Evolutionary conservation across 2,888 invertebrate genomes (phyloP).

Genomic region (Griposia aprilina): DNA sequence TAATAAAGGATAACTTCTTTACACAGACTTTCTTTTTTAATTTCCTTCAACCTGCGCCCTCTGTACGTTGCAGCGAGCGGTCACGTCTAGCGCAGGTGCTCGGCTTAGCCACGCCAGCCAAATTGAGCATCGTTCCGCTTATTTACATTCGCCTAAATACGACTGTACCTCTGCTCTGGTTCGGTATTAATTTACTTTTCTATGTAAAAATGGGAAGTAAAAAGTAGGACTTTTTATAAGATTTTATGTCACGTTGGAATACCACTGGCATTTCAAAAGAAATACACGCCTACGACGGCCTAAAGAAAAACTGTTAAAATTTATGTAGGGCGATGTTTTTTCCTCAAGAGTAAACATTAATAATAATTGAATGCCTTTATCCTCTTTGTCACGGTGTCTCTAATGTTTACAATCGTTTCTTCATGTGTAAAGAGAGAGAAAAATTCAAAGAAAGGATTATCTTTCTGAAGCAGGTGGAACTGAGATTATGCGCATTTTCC

Average conservation of each 20-base stretch:
- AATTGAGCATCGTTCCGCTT: conserved; percentile 77
- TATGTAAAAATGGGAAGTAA: conserved; percentile 2
- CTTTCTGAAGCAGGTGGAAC: conserved; percentile 52
- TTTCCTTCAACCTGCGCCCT: conserved; percentile 71
- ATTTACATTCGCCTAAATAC: conserved; percentile 65
- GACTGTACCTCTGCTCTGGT: conserved; percentile 61
- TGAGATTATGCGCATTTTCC: conserved; percentile 63
- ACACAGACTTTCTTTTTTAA: conserved; percentile 73
- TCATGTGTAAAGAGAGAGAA: conserved; percentile 15
- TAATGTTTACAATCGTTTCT: conserved; percentile 24
- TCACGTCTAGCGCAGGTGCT: conserved; percentile 80
- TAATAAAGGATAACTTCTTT: conserved; percentile 71
- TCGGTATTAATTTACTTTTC: conserved; percentile 48
- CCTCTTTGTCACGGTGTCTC: conserved; percentile 21
- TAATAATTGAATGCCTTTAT: conserved; percentile 47
- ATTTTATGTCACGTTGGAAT: conserved; percentile 24
- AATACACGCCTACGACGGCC: neutral
- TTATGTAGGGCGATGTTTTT: conserved; percentile 29
- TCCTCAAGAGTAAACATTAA: conserved; percentile 33
- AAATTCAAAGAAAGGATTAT: conserved; percentile 47
- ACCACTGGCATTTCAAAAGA: conserved; percentile 7
- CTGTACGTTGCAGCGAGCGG: conserved; percentile 68
- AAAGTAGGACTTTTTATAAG: conserved; percentile 13
- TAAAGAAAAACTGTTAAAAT: conserved; percentile 28
- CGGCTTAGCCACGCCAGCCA: conserved; percentile 74